Conservation (phyloP, 2,797 vertebrate genomes). For the Epinephelus awoara region DNA sequence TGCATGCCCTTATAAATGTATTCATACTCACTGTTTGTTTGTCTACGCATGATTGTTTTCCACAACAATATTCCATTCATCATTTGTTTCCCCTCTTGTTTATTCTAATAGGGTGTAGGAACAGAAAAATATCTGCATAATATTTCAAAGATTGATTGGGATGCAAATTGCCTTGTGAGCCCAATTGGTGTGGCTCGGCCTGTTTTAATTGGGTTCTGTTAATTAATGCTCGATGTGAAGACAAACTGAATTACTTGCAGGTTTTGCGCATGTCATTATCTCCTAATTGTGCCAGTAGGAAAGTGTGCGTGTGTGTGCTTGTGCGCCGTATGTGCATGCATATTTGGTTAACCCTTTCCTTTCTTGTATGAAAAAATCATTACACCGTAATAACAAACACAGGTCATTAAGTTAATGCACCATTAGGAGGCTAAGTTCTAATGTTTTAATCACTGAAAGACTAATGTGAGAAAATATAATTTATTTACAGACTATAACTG, state of each 20-base stretch:
- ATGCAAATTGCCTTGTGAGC: slow-evolving; percentile 83
- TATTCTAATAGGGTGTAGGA: slow-evolving; percentile 71
- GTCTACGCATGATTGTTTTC: slow-evolving; percentile 65
- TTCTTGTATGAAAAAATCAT: slow-evolving; percentile 20
- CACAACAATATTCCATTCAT: slow-evolving; percentile 66
- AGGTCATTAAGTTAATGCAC: slow-evolving; percentile 57
- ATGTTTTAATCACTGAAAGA: slow-evolving; percentile 62
- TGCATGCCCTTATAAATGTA: slow-evolving; percentile 58
- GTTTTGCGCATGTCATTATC: slow-evolving; percentile 80
- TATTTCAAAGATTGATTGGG: slow-evolving; percentile 81
- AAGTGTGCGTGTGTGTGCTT: not conserved
- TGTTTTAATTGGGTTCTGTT: slow-evolving; percentile 85
- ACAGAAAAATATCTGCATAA: slow-evolving; percentile 66
- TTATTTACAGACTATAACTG: slow-evolving; percentile 52
- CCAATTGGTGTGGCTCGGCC: slow-evolving; percentile 77
- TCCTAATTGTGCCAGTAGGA: slow-evolving; percentile 72
- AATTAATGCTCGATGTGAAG: slow-evolving; percentile 82
- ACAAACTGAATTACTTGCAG: slow-evolving; percentile 81
- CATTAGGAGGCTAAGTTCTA: slow-evolving; percentile 48
- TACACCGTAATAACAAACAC: slow-evolving; percentile 51
- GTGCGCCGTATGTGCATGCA: slow-evolving; percentile 1
- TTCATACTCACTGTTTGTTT: slow-evolving; percentile 69
- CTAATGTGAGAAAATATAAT: slow-evolving; percentile 54
- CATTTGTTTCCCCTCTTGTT: slow-evolving; percentile 73
- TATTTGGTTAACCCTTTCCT: slow-evolving; percentile 62